phyloP scores from a whole-genome alignment of 2,888 invertebrate species.

The Phrixothrix hirtus region DNA sequence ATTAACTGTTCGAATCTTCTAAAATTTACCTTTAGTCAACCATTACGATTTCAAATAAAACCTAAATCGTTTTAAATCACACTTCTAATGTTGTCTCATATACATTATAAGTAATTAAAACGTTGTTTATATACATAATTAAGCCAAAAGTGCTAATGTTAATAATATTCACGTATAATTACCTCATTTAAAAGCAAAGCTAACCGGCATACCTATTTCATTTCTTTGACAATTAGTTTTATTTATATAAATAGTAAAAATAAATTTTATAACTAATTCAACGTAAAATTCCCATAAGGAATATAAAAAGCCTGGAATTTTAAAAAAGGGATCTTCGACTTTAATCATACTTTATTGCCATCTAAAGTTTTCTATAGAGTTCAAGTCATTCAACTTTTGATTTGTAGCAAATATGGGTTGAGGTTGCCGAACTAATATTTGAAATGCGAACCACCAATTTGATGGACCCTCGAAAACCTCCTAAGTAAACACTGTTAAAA shows the following conservation, averaged over 20 bases:
- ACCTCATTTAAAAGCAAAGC: neutral
- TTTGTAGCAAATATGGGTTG: neutral
- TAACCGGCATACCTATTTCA: neutral
- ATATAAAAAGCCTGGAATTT: too few species aligned
- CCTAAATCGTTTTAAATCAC: neutral
- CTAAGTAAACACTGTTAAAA: conserved; percentile 12
- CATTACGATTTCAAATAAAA: neutral
- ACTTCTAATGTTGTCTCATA: neutral
- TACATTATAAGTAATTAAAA: neutral
- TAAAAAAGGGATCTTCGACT: too few species aligned
- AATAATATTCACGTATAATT: neutral
- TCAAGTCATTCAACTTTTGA: neutral
- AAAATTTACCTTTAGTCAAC: too few species aligned
- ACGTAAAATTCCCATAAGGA: too few species aligned
- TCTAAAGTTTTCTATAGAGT: neutral
- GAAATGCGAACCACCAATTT: conserved; percentile 4
- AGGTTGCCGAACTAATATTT: conserved; percentile 6
- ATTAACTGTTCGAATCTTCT: too few species aligned
- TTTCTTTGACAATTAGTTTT: too few species aligned
- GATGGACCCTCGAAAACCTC: conserved; percentile 1
- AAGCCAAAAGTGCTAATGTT: neutral
- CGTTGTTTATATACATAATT: neutral
- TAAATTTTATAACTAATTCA: too few species aligned
- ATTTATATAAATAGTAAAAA: too few species aligned
- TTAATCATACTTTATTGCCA: too few species aligned